Base-by-base conservation (phyloP, 2,113 vertebrate species). In the Accipiter virgatus region DNA sequence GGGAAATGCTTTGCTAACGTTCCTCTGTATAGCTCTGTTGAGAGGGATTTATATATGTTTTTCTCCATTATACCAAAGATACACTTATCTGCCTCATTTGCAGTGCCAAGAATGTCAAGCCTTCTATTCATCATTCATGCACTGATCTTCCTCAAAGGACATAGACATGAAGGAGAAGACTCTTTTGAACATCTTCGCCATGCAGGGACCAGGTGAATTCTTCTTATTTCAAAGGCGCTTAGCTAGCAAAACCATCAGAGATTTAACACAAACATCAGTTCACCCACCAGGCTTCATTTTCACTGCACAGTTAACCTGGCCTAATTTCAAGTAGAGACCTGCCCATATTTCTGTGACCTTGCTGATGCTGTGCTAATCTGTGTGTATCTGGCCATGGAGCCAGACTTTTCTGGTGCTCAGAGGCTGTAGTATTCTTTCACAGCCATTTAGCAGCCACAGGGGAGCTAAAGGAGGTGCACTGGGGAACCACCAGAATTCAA, bases 251-350 rank as follows among this genome's bases (percentile, higher is more conserved):
- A 58, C 22, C 0, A 0, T 59, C 31, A 75, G 50, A 70, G 26
- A 29, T 40, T 58, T 36, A 53, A 86, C 38, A 48, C 16, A 45
- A 81, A 73, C 58, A 32, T 66, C 55, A 38, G 10, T 53, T 86
- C 26, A 12, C 13, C 7, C 45, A 32, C 21, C 32, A 63, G 19
- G 6, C 26, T 79, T 66, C 0, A 0, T 25, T 75, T 86, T 86
- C 56, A 50, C 34, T 80, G 36, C 26, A 31, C 27, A 14, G 38
- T 48, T 65, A 70, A 58, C 61, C 45, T 78, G 70, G 34, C 26
- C 36, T 25, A 50, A 4, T n/a, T 36, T 88, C 59, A 81, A 38
- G 55, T 38, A 88, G 31, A 72, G 13, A 36, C 32, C 40, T 70
- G 31, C 11, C 58, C 0, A 0, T 90, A 13, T 58, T 62, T 74